Conservation (phyloP, 2,113 vertebrate species). For the Bubalus kerabau region DNA sequence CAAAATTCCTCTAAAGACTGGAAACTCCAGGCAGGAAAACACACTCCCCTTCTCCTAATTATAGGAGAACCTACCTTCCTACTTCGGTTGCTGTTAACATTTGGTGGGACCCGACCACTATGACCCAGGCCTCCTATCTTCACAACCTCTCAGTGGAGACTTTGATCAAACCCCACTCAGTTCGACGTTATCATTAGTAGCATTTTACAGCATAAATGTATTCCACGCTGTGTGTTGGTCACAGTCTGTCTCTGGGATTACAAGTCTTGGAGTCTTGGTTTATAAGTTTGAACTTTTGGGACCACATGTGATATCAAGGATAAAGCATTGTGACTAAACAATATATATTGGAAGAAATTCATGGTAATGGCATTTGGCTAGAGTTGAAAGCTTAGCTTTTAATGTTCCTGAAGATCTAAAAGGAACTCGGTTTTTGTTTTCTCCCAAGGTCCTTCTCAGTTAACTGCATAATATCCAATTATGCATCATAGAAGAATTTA, state of each 20-base stretch:
- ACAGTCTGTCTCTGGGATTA: conserved; percentile 52
- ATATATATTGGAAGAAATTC: conserved; percentile 34
- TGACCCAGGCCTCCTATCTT: background rate
- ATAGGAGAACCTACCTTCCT: background rate
- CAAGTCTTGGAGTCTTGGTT: conserved; percentile 60
- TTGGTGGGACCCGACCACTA: background rate
- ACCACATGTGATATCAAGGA: conserved; percentile 48
- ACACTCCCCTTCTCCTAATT: background rate
- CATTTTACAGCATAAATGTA: background rate
- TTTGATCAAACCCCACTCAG: conserved; percentile 6
- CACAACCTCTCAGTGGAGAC: background rate
- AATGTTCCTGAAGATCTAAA: conserved; percentile 61
- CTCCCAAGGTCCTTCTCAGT: conserved; percentile 55
- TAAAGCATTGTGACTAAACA: conserved; percentile 42
- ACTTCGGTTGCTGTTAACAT: background rate
- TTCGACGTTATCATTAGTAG: background rate
- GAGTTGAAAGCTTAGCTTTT: conserved; percentile 66
- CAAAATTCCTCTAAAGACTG: background rate
- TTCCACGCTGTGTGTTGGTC: conserved; percentile 30
- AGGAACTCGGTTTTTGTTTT: conserved; percentile 51
- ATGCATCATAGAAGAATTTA: conserved; percentile 60
- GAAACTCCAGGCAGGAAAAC: background rate
- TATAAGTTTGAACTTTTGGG: conserved; percentile 53
- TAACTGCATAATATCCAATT: conserved; percentile 65
- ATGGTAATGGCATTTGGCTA: conserved; percentile 60